Evolutionary conservation across 2,113 vertebrate species (phyloP), one percentile per base, ranked within the genome.

Genomic region (Astatotilapia flaviijosephi): DNA sequence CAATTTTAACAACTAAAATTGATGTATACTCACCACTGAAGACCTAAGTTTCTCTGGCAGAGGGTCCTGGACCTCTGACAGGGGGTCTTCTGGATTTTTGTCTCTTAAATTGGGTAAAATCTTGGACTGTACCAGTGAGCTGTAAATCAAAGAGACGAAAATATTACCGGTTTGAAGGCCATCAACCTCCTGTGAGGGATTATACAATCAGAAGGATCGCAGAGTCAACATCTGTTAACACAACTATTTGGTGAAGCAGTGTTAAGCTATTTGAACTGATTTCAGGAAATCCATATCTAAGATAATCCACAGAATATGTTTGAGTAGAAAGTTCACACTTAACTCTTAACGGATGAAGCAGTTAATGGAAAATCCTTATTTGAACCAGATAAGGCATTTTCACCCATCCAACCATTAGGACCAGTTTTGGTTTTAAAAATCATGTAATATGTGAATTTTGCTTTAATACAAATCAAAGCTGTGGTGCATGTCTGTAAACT

Each of bases 11-110:
- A 53, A 56, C 10, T 33, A 31, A 77, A 77, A 51, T 13, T 33
- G 45, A 51, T 33, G 17, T 9, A 4, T 73, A 96, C 98, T 97
- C 96, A 99, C 99, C 94, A 99, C 98, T 83, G 98, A 99, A 94
- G 97, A 98, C 94, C 95, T 97, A 87, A 99, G 97, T 95, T 99
- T 99, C 88, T 99, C 98, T 14, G 99, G 99, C 65, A 99, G 95
- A 83, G 99, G 99, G 90, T 99, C 98, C 96, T 99, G 98, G 17
- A 99, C 98, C 94, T 99, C 99, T 88, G 97, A 97, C 37, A 99
- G 93, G 79, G 99, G 99, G 93, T 99, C 98, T 94, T 99, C 99
- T 14, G 98, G 98, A 94, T 99, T 99, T 95, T 99, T 98, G 92
- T 99, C 98, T 95, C 98, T 98, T 88, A 97, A 94, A 94, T 97